Conservation (phyloP, 2,113 vertebrate genomes). For the Sula dactylatra region DNA sequence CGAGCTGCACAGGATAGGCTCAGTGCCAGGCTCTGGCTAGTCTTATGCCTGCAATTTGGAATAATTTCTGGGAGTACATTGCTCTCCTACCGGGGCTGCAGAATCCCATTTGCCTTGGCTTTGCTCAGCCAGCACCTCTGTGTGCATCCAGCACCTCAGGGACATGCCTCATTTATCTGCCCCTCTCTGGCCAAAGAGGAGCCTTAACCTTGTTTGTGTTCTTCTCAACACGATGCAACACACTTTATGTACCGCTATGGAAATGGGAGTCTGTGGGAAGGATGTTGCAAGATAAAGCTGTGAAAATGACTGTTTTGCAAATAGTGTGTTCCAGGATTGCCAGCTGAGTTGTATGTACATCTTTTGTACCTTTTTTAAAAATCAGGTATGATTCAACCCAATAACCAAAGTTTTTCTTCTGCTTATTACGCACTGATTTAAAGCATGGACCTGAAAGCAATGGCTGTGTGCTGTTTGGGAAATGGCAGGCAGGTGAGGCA, state of each 20-base stretch:
- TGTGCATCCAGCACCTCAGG: neutral
- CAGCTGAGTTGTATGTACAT: neutral
- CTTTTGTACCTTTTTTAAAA: neutral
- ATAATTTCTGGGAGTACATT: neutral
- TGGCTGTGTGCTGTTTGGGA: neutral
- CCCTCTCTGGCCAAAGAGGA: neutral
- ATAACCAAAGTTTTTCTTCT: neutral
- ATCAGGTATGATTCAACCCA: neutral
- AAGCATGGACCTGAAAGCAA: neutral
- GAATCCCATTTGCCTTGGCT: neutral
- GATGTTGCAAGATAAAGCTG: neutral
- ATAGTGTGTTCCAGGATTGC: neutral
- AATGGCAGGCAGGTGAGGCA: neutral
- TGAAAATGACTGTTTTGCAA: neutral
- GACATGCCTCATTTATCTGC: accelerated
- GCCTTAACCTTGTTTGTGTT: neutral
- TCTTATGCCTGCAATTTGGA: neutral
- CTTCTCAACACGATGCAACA: neutral
- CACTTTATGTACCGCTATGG: accelerated
- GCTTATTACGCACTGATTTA: neutral
- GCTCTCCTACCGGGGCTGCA: neutral
- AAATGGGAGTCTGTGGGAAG: neutral
- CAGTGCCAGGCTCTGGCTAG: neutral
- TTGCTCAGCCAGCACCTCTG: neutral
- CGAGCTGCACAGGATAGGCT: neutral